These are phyloP conservation scores for Ammospiza maritima DNA, from an alignment of 2,797 vertebrate genomes.

Conservation along the genomic window DNA sequence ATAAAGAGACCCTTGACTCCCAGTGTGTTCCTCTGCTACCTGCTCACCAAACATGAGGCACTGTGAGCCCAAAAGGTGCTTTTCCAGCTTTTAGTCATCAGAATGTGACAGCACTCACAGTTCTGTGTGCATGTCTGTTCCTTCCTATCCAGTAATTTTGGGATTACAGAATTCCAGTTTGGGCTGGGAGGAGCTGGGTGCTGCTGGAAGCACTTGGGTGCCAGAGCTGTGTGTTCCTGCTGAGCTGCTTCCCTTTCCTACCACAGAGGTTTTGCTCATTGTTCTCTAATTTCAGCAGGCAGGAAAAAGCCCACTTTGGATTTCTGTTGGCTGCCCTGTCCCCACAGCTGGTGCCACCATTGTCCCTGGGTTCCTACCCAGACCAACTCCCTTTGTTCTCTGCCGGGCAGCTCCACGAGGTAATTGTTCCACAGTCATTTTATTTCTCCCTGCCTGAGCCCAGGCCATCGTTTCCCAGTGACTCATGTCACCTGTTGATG, in stretches of 20 bases:
- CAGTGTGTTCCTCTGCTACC: neutral
- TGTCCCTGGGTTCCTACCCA: neutral
- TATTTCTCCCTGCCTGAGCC: constrained; percentile 32
- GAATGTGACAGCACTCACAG: neutral
- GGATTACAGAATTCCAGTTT: neutral
- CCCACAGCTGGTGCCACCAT: constrained; percentile 23
- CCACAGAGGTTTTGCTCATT: constrained; percentile 1
- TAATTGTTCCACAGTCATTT: constrained; percentile 9
- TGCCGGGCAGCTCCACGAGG: rapidly evolving
- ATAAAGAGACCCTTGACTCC: constrained; percentile 28
- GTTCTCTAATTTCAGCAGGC: constrained; percentile 36
- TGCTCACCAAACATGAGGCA: neutral
- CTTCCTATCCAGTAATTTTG: neutral
- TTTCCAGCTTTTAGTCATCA: neutral
- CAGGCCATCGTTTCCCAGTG: constrained; percentile 70
- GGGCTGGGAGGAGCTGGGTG: neutral
- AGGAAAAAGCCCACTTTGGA: neutral
- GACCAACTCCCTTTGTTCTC: neutral
- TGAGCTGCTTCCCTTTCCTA: constrained; percentile 44
- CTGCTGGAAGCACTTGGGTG: neutral
- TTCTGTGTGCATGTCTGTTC: neutral
- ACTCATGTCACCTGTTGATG: constrained; percentile 34
- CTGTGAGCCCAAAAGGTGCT: neutral
- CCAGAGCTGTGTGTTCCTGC: neutral
- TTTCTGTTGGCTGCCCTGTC: neutral